A percentile compares a stretch with the other conserved stretches of the same genome.
Conservation (phyloP, 2,113 vertebrate species). For the Solenodon paradoxus region DNA sequence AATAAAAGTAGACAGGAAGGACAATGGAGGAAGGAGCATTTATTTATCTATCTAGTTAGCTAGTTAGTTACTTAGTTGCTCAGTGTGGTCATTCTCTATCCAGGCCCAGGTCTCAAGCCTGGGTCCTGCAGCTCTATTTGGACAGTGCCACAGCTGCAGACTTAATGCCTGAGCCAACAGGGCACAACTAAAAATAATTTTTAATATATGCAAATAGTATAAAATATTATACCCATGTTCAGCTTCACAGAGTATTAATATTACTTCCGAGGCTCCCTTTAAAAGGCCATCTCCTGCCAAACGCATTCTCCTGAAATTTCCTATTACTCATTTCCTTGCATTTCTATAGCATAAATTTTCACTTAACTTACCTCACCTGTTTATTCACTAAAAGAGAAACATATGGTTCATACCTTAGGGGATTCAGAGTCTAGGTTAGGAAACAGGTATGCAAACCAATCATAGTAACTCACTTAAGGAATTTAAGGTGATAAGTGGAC, state of each 20-base stretch:
- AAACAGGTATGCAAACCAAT: slow-evolving; percentile 15
- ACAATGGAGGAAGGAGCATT: too few species aligned
- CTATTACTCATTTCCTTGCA: not conserved
- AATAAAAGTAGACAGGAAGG: too few species aligned
- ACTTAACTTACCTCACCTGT: not conserved
- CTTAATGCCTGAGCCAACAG: too few species aligned
- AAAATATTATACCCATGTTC: not conserved
- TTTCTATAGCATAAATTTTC: slow-evolving; percentile 34
- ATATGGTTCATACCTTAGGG: not conserved
- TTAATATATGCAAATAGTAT: not conserved
- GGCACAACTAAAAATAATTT: too few species aligned
- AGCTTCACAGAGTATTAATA: not conserved
- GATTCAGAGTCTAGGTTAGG: not conserved
- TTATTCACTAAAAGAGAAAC: not conserved
- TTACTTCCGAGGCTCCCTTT: not conserved
- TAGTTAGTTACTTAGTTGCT: too few species aligned
- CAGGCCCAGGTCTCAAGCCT: too few species aligned
- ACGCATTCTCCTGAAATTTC: not conserved
- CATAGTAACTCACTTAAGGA: not conserved
- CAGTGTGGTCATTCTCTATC: too few species aligned
- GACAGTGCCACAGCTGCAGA: too few species aligned
- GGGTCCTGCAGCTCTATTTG: too few species aligned
- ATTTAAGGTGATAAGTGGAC: not conserved
- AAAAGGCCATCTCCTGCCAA: not conserved
- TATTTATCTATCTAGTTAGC: too few species aligned